phyloP scores from a whole-genome alignment of 2,888 invertebrate species.

The Marasmarcha lunaedactyla region DNA sequence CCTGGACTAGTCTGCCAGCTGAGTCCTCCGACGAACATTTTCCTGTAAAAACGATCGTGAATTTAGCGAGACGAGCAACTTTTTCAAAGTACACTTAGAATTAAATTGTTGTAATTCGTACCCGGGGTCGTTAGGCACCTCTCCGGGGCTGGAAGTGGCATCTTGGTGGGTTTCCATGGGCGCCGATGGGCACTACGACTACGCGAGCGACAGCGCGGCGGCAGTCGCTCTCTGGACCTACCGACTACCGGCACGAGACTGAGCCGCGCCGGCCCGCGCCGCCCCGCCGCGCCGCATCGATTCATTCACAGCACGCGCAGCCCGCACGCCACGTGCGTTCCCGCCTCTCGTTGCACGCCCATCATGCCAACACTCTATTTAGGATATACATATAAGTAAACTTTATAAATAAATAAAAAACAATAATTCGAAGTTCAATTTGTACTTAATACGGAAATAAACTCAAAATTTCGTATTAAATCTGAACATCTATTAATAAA shows the following conservation, averaged over 20 bases:
- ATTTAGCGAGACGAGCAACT: conserved; percentile 21
- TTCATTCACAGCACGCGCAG: conserved; percentile 66
- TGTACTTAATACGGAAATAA: too few species aligned
- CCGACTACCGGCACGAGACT: conserved; percentile 74
- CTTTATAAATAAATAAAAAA: too few species aligned
- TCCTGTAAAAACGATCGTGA: conserved; percentile 81
- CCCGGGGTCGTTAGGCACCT: conserved; percentile 96
- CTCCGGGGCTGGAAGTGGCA: conserved; percentile 85
- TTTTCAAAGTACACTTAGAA: conserved; percentile 16
- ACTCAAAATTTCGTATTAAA: too few species aligned
- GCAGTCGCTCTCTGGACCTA: conserved; percentile 75
- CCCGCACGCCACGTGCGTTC: conserved; percentile 60
- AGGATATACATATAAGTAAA: too few species aligned
- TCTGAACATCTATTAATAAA: too few species aligned
- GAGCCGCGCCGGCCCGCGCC: conserved; percentile 67
- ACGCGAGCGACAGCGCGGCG: conserved; percentile 69
- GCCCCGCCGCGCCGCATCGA: conserved; percentile 58
- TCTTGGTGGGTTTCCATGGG: conserved; percentile 86
- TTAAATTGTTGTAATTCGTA: conserved; percentile 52
- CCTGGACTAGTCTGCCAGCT: conserved; percentile 99
- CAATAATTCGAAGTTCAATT: too few species aligned
- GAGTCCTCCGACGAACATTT: conserved; percentile 99
- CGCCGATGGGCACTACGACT: conserved; percentile 70
- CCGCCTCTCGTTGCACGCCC: conserved; percentile 31
- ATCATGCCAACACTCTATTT: conserved; percentile 11